These are phyloP conservation scores for Micropterix aruncella DNA, from an alignment of 2,888 invertebrate genomes.

Conservation along the genomic window DNA sequence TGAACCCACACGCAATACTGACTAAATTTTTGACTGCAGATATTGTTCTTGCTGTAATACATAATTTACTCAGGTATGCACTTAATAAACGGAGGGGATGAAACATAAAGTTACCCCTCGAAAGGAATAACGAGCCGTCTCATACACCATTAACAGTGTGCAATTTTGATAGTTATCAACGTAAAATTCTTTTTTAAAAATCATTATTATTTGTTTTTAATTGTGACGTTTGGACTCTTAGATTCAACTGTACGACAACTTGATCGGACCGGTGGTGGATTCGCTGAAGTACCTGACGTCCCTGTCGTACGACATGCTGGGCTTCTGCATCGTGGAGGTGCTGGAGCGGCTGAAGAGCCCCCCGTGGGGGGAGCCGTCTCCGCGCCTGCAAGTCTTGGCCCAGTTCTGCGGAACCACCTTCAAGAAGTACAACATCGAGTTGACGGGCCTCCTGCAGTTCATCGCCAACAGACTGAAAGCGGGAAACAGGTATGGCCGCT, in stretches of 20 bases:
- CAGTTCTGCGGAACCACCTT: conserved; percentile 93
- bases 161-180: neutral
- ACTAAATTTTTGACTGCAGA: no score
- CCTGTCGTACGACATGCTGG: conserved; percentile 90
- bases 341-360: conserved; percentile 48
- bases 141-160: no score
- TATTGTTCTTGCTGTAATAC: no score
- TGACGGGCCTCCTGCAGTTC: conserved; percentile 90
- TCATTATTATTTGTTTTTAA: neutral
- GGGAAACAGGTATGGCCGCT: conserved; percentile 65
- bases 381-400: conserved; percentile 89
- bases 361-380: conserved; percentile 78
- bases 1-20: no score
- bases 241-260: conserved; percentile 88
- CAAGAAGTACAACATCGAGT: conserved; percentile 93
- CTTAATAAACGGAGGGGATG: no score
- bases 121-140: no score
- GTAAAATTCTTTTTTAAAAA: neutral
- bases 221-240: conserved; percentile 28
- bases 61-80: no score
- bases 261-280: conserved; percentile 94
- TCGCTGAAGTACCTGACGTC: conserved; percentile 91
- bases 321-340: conserved; percentile 90
- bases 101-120: no score
- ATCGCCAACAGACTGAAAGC: conserved; percentile 94